Conservation (phyloP, 1,140 invertebrate genomes). For the Aphaenogaster rudis region DNA sequence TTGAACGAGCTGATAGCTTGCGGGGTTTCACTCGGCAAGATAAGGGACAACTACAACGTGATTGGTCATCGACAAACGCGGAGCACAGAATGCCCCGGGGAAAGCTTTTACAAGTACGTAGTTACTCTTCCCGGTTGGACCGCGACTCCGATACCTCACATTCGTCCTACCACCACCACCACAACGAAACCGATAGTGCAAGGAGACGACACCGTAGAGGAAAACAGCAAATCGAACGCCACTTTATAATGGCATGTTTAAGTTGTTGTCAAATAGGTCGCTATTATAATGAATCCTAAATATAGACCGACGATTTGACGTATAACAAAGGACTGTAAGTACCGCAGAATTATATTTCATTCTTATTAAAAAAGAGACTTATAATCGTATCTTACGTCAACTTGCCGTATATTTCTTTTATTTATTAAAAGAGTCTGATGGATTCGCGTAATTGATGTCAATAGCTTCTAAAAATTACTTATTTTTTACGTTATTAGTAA, state of each 20-base stretch:
- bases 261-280: not conserved
- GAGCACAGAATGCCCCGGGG: conserved; percentile 86
- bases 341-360: not conserved
- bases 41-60: conserved; percentile 83
- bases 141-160: conserved; percentile 63
- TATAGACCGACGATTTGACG: not conserved
- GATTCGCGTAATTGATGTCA: not conserved
- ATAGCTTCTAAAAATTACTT: not conserved
- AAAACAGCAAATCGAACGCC: not conserved
- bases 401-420: not conserved
- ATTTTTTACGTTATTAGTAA: not conserved
- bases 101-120: conserved; percentile 87
- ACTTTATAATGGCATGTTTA: not conserved
- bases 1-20: conserved; percentile 84
- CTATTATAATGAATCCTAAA: not conserved
- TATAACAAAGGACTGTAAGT: not conserved
- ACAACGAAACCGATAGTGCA: not conserved
- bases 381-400: not conserved
- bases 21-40: conserved; percentile 83
- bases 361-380: not conserved
- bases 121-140: conserved; percentile 86
- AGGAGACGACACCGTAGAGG: not conserved
- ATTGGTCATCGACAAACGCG: conserved; percentile 87
- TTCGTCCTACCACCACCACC: not conserved
- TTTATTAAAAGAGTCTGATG: not conserved